Evolutionary conservation across 2,797 vertebrate genomes (phyloP), one percentile per base, ranked within the genome.

Genomic region (Aeoliscus strigatus): DNA sequence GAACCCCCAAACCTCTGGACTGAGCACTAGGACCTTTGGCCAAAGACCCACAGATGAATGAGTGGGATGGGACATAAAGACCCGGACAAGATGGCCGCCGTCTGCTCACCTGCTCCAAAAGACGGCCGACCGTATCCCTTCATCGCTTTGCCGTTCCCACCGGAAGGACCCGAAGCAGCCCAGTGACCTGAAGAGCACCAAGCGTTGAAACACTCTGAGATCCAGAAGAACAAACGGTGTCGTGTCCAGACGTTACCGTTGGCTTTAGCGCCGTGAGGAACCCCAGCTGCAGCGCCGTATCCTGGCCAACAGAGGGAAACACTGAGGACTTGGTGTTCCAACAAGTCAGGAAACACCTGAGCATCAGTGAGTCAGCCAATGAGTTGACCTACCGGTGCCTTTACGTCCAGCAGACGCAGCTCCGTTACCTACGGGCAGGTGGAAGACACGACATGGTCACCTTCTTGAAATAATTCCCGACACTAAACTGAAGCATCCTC

Each of bases 101-200:
- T 23, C 4, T 21, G 6, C 55, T 69, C 14, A 83, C 82, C 80
- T 74, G 75, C 27, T 1, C 72, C 70, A 33, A 60, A 81, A 29
- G 44, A 28, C 25, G 60, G 68, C 38, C 29, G 50, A 1, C 63
- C 71, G 14, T 69, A 79, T 40, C 70, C 76, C 68, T 85, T 85
- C 40, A 75, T 44, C 1, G 73, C 49, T 59, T 80, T 75, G 26
- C 54, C 50, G 9, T 51, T 69, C 1, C 42, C 28, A 11, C 4
- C 43, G 4, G 39, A 49, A 11, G 51, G 40, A 4, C 58, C 65
- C 13, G 51, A 50, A 16, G 13, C 25, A 8, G 62, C 61, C 51
- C 60, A 66, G 17, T 76, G 61, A 61, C 71, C 72, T 78, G 16
- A 48, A 43, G 1, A 28, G 39, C 0, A 1, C 14, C 18, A 53